Conservation (phyloP, 2,113 vertebrate species). For the Colius striatus region DNA sequence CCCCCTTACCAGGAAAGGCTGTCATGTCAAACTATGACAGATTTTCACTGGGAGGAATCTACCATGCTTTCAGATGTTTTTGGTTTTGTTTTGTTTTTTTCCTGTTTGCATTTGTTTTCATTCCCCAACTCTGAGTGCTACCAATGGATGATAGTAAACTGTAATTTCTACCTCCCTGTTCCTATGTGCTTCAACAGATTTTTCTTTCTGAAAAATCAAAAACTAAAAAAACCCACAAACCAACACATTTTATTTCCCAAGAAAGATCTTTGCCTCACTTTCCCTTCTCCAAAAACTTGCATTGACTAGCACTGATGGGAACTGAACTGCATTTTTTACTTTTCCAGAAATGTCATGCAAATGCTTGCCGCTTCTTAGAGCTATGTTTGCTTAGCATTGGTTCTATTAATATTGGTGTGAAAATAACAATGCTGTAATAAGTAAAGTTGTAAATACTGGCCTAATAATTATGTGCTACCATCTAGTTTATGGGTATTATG, state of each 20-base stretch:
- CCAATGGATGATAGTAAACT: background rate
- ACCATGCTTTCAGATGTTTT: background rate
- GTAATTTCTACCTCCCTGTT: background rate
- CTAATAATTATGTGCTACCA: slow-evolving; percentile 30
- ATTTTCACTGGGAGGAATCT: background rate
- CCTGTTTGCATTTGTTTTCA: background rate
- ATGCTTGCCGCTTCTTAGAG: background rate
- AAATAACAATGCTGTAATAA: slow-evolving; percentile 38
- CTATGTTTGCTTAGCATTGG: background rate
- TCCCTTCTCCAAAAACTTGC: slow-evolving; percentile 2
- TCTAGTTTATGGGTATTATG: slow-evolving; percentile 39
- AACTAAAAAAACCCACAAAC: background rate
- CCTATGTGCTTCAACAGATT: background rate
- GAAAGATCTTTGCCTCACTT: slow-evolving; percentile 8
- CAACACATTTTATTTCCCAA: background rate
- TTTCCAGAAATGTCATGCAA: background rate
- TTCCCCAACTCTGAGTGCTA: background rate
- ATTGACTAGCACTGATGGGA: background rate
- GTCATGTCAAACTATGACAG: too few species aligned
- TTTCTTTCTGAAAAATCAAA: background rate
- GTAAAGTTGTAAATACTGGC: background rate
- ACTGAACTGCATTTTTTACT: background rate
- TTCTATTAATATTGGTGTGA: slow-evolving; percentile 40
- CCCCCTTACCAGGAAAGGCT: too few species aligned
- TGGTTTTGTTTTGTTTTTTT: background rate